These are phyloP conservation scores for Xiphias gladius DNA, from an alignment of 2,113 vertebrate genomes.

Conservation along the genomic window DNA sequence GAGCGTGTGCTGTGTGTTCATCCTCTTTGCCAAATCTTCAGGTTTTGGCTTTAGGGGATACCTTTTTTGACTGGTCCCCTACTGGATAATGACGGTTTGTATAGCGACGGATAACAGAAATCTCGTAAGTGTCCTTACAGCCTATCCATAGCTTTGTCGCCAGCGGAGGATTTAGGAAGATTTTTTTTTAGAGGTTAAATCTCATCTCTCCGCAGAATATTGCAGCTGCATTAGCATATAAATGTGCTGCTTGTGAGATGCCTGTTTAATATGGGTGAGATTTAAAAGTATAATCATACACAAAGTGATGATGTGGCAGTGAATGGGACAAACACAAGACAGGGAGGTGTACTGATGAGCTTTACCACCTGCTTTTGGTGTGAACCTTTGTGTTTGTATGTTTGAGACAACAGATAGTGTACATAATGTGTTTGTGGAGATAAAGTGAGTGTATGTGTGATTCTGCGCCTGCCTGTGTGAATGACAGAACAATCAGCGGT, in stretches of 20 bases:
- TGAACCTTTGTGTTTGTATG: slow-evolving; percentile 38
- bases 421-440: slow-evolving; percentile 29
- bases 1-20: slow-evolving; percentile 19
- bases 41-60: slow-evolving; percentile 41
- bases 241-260: slow-evolving; percentile 81
- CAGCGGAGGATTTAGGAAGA: slow-evolving; percentile 67
- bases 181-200: slow-evolving; percentile 81
- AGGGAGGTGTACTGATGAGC: slow-evolving; percentile 73
- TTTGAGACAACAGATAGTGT: slow-evolving; percentile 36
- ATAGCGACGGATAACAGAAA: slow-evolving; percentile 60
- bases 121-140: slow-evolving; percentile 67
- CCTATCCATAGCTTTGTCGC: slow-evolving; percentile 59
- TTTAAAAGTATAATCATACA: slow-evolving; percentile 85
- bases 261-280: slow-evolving; percentile 80
- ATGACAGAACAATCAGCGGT: slow-evolving; percentile 74
- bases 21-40: slow-evolving; percentile 38
- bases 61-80: slow-evolving; percentile 36
- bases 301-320: slow-evolving; percentile 82
- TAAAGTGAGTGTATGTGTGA: slow-evolving; percentile 26
- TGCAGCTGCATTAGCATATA: slow-evolving; percentile 83
- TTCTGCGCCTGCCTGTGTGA: slow-evolving; percentile 56
- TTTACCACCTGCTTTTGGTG: slow-evolving; percentile 51
- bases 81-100: slow-evolving; percentile 67
- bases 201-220: slow-evolving; percentile 77
- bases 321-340: slow-evolving; percentile 78